These are phyloP conservation scores for Danionella cerebrum DNA, from an alignment of 2,113 vertebrate genomes.

Conservation along the genomic window DNA sequence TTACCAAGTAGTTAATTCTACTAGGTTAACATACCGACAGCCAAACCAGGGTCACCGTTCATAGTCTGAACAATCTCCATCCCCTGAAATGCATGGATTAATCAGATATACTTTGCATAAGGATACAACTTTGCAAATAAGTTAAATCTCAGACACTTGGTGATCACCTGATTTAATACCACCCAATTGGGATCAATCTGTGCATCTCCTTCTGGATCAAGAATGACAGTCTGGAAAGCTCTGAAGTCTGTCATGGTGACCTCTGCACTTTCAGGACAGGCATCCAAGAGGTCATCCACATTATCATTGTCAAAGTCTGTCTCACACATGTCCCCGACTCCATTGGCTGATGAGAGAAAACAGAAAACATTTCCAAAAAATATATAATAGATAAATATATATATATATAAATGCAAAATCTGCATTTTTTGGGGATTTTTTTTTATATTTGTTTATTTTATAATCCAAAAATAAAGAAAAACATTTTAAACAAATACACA, in stretches of 20 bases:
- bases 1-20: not conserved
- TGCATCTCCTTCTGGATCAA: conserved; percentile 82
- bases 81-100: conserved; percentile 29
- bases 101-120: too few species aligned
- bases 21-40: conserved; percentile 35
- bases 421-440: too few species aligned
- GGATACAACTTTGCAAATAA: too few species aligned
- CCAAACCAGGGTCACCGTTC: conserved; percentile 51
- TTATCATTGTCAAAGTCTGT: conserved; percentile 81
- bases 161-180: conserved; percentile 76
- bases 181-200: conserved; percentile 88
- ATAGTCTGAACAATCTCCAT: conserved; percentile 53
- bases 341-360: conserved; percentile 60
- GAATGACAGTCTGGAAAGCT: conserved; percentile 78
- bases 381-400: not conserved
- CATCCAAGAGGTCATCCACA: conserved; percentile 73
- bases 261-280: conserved; percentile 80
- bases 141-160: not conserved
- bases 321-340: conserved; percentile 78
- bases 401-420: not conserved
- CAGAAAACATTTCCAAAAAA: conserved; percentile 11
- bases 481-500: not conserved
- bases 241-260: conserved; percentile 83
- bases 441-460: too few species aligned
- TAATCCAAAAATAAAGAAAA: too few species aligned